phyloP scores from a whole-genome alignment of 1,140 invertebrate species.

The Euura saliciscinereae region DNA sequence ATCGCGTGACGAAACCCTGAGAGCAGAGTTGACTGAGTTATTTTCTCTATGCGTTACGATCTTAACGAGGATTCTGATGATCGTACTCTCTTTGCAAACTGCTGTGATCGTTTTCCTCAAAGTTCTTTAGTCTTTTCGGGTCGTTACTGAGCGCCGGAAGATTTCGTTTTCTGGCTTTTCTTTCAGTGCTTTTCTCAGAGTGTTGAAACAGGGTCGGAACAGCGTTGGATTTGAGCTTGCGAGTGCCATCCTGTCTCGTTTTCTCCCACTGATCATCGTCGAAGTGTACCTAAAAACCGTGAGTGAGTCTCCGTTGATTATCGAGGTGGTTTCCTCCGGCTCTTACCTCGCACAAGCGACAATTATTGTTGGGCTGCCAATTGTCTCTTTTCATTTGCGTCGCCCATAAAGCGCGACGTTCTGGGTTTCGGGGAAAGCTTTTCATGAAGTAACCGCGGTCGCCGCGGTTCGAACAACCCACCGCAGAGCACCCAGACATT shows the following conservation, averaged over 20 bases:
- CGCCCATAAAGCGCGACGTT: constrained; percentile 2
- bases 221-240: constrained; percentile 24
- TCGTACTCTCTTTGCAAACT: too few relatives aligned
- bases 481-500: background rate
- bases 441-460: constrained; percentile 14
- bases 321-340: background rate
- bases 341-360: background rate
- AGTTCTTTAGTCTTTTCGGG: too few relatives aligned
- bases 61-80: too few relatives aligned
- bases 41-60: too few relatives aligned
- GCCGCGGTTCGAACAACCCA: constrained; percentile 11
- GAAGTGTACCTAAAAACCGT: constrained; percentile 21
- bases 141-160: too few relatives aligned
- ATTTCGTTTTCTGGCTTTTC: too few relatives aligned
- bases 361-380: background rate
- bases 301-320: too few relatives aligned
- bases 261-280: constrained; percentile 24
- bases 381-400: constrained; percentile 3
- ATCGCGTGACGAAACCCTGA: too few relatives aligned
- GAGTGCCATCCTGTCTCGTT: constrained; percentile 22
- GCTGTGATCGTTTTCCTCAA: too few relatives aligned
- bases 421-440: constrained; percentile 16
- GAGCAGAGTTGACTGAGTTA: too few relatives aligned
- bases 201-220: constrained; percentile 22
- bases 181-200: background rate